Evolutionary conservation across 1,140 invertebrate genomes (phyloP).

Genomic region (Drosophila littoralis): DNA sequence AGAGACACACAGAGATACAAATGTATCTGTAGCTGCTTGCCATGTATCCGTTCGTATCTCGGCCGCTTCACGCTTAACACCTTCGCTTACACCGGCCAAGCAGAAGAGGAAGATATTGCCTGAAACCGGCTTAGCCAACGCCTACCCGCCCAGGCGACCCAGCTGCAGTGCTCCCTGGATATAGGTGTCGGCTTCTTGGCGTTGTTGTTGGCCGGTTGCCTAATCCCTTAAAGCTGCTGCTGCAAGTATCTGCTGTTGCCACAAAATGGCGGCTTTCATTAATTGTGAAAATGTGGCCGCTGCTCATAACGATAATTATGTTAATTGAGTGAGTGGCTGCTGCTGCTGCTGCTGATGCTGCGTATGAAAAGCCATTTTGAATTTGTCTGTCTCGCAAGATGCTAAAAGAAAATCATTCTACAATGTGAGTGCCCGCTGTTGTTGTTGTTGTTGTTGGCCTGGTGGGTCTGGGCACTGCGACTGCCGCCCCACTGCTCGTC

Average conservation of each 20-base stretch:
- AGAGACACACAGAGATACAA: constrained; percentile 13
- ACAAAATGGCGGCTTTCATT: constrained; percentile 77
- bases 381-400: constrained; percentile 31
- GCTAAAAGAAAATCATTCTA: constrained; percentile 48
- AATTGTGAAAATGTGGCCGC: constrained; percentile 69
- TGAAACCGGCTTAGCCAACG: constrained; percentile 64
- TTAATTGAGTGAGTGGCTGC: constrained; percentile 68
- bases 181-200: constrained; percentile 35
- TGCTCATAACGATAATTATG: constrained; percentile 67
- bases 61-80: constrained; percentile 72
- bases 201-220: background rate
- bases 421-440: background rate
- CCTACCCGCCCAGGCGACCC: background rate
- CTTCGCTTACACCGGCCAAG: constrained; percentile 62
- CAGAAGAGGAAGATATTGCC: constrained; percentile 22
- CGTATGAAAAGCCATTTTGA: constrained; percentile 68
- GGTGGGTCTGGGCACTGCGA: constrained; percentile 14
- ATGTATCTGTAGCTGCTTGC: constrained; percentile 16
- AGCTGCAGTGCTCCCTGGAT: background rate
- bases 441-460: constrained; percentile 13
- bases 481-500: constrained; percentile 50
- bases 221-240: constrained; percentile 37
- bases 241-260: constrained; percentile 1
- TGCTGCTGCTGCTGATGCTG: too few species aligned
- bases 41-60: constrained; percentile 25